Evolutionary conservation across 1,140 invertebrate genomes (phyloP), one percentile per base, ranked within the genome.

Genomic region (Whitmania pigra): DNA sequence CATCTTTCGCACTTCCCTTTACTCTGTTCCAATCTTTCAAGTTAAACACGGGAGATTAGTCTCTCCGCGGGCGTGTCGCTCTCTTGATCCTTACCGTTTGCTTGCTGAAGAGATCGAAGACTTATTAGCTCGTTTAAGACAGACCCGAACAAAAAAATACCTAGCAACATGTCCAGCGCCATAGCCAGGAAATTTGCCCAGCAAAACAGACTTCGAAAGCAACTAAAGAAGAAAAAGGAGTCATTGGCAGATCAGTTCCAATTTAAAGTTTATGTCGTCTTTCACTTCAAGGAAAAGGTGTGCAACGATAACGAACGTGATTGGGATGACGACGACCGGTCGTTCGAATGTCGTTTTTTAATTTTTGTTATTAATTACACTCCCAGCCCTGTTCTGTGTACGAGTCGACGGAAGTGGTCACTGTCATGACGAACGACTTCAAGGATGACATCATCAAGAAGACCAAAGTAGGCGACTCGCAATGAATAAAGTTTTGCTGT

Each of bases 371-470:
- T 71, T 73, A 15, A 25, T 67, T 72, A 4, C 18, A 31, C 18
- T 77, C 80, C 71, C 81, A 82, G 74, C 77, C 75, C 60, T 76
- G 73, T 76, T 79, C 80, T 72, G 72, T 80, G 25, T 82, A 79
- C 79, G 80, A 82, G 75, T 78, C 81, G 53, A 77, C 77, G 27
- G 79, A 82, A 71, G 79, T 82, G 54, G 72, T 79, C 29, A 79
- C 79, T 57, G 78, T 82, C 27, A 82, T 82, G 80, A 81, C 80
- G 31, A 82, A 82, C 72, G 80, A 82, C 72, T 81, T 80, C 76
- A 79, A 82, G 77, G 79, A 80, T 57, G 78, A 77, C 67, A 80
- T 82, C 72, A 72, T 80, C n/a, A 77, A 78, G 76, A 80, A 80
- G 68, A 80, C 77, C 57, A 80, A 79, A 77, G 79, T 81, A 76